phyloP scores from a whole-genome alignment of 1,140 invertebrate genomes.

The Belonocnema kinseyi region DNA sequence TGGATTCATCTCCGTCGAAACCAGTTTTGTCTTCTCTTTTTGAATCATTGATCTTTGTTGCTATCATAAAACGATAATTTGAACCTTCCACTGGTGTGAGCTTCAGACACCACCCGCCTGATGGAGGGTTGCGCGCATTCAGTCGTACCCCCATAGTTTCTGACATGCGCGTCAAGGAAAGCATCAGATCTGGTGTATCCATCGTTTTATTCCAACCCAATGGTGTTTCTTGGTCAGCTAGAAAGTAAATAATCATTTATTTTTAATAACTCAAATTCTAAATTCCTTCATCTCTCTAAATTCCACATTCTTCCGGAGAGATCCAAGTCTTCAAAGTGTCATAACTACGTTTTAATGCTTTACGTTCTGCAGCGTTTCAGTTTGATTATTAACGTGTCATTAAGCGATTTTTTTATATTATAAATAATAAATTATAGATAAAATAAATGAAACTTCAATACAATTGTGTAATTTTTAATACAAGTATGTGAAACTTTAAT shows the following conservation, averaged over 20 bases:
- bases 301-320: too few relatives aligned
- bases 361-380: not conserved
- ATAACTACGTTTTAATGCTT: too few relatives aligned
- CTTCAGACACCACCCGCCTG: constrained; percentile 57
- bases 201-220: constrained; percentile 25
- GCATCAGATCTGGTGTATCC: constrained; percentile 41
- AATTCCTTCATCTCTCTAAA: too few relatives aligned
- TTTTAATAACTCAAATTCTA: not conserved
- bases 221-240: constrained; percentile 28
- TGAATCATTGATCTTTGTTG: not conserved
- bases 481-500: too few relatives aligned
- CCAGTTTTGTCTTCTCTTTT: not conserved
- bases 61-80: constrained; percentile 53
- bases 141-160: constrained; percentile 47
- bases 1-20: not conserved
- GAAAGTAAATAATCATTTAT: not conserved
- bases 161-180: constrained; percentile 46
- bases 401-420: not conserved
- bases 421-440: not conserved
- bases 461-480: too few relatives aligned
- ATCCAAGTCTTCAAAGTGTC: too few relatives aligned
- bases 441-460: too few relatives aligned
- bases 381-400: not conserved
- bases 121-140: constrained; percentile 56
- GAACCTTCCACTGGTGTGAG: constrained; percentile 48